Evolutionary conservation across 2,113 vertebrate species (phyloP), one percentile per base, ranked within the genome.

Genomic region (Rostratula benghalensis): DNA sequence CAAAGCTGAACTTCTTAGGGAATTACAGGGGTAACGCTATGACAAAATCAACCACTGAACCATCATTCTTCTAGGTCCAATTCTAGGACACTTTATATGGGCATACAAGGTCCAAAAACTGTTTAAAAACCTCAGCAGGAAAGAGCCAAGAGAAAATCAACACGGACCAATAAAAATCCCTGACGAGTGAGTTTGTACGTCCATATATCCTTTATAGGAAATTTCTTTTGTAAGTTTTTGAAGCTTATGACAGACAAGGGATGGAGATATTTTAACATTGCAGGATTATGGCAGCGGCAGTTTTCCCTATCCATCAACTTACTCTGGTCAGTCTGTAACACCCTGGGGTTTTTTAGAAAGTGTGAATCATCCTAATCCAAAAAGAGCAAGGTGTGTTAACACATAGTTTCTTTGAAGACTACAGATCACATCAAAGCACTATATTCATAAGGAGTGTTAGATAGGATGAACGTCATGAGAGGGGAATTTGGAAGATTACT

Each of bases 191-290:
- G 21, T 79, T 78, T 82, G 10, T 35, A 37, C 82, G 83, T 87
- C 70, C 48, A 41, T 64, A 35, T 76, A 39, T 67, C 92, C 88
- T 92, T 95, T 94, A 96, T 89, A 96, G 94, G 94, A 95, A 92
- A 92, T 93, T 45, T 95, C 56, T 93, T 71, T 53, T 76, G 35
- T 45, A 81, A 37, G 15, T 53, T 81, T 87, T 78, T 69, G n/a
- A 87, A 93, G 35, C 56, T 90, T 70, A 27, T 0, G 0, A 83
- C 59, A 41, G 31, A n/a, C 11, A 59, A 69, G 13, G 43, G 7
- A 13, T 23, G 37, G 45, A 85, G 31, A 53, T 13, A 7, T 67
- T 90, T 86, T 54, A 67, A 35, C 1, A 3, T 45, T 3, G 0
- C 71, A 60, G 46, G 19, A 45, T 11, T 63, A 51, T n/a, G 69